These are phyloP conservation scores for Linepithema humile DNA, from an alignment of 1,140 invertebrate species.

Conservation along the genomic window DNA sequence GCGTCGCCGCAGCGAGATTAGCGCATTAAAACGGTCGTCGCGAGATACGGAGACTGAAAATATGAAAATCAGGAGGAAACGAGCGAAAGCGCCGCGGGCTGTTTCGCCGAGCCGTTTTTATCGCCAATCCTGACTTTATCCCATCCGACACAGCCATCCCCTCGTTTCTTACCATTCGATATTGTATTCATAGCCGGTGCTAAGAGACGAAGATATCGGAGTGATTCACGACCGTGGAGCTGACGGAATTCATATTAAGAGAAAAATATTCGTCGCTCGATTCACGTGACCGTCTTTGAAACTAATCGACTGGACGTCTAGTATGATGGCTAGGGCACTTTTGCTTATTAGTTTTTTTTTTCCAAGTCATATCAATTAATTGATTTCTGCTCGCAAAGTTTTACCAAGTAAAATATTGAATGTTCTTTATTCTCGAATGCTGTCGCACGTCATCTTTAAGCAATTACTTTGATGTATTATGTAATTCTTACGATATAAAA, in stretches of 20 bases:
- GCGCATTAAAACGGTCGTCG: constrained; percentile 4
- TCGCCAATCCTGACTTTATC: constrained; percentile 68
- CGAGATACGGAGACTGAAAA: constrained; percentile 23
- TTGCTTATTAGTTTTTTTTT: constrained; percentile 30
- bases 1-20: background rate
- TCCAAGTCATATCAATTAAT: constrained; percentile 44
- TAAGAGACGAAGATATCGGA: constrained; percentile 72
- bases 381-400: background rate
- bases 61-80: constrained; percentile 41
- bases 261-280: constrained; percentile 60
- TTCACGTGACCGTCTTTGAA: background rate
- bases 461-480: background rate
- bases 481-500: background rate
- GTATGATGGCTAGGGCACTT: background rate
- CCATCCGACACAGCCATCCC: constrained; percentile 51
- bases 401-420: background rate
- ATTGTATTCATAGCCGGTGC: constrained; percentile 77
- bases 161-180: constrained; percentile 67
- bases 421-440: background rate
- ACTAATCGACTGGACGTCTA: constrained; percentile 40
- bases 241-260: constrained; percentile 74
- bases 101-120: constrained; percentile 73
- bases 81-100: constrained; percentile 49
- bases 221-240: constrained; percentile 69
- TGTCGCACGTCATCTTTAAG: background rate